These are phyloP conservation scores for Sylvilagus bachmani DNA, from an alignment of 2,113 vertebrate species.

Conservation along the genomic window DNA sequence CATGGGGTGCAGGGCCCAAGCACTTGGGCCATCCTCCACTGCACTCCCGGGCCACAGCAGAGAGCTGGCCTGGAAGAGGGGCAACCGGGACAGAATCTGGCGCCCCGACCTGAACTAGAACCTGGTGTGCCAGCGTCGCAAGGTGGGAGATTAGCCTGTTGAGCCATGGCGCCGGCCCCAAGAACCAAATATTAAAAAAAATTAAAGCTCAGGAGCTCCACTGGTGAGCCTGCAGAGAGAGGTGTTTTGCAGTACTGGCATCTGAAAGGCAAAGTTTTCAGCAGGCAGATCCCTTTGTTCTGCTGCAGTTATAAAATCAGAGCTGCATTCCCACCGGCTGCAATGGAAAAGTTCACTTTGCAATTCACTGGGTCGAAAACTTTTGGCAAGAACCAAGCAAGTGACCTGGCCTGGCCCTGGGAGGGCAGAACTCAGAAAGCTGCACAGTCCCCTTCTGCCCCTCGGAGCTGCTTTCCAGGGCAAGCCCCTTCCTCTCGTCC, in stretches of 20 bases:
- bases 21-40: too few relatives aligned
- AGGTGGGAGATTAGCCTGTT: too few relatives aligned
- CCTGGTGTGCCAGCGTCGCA: too few relatives aligned
- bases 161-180: too few relatives aligned
- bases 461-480: neutral
- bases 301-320: constrained; percentile 41
- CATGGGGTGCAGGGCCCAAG: too few relatives aligned
- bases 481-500: neutral
- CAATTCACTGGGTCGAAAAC: constrained; percentile 45
- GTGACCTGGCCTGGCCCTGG: neutral
- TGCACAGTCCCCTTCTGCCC: neutral
- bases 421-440: constrained; percentile 5
- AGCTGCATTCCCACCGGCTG: constrained; percentile 22
- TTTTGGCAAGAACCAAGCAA: constrained; percentile 16
- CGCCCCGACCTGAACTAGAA: too few relatives aligned
- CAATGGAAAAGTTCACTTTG: neutral
- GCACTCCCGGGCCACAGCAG: too few relatives aligned
- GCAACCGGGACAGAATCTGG: too few relatives aligned
- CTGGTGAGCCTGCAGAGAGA: constrained; percentile 13
- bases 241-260: neutral
- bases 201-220: neutral
- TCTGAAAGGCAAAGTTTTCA: constrained; percentile 25
- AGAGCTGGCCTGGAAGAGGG: too few relatives aligned
- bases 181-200: neutral
- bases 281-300: constrained; percentile 29